Evolutionary conservation across 2,113 vertebrate genomes (phyloP), one percentile per base, ranked within the genome.

Genomic region (Porphyrio hochstetteri): DNA sequence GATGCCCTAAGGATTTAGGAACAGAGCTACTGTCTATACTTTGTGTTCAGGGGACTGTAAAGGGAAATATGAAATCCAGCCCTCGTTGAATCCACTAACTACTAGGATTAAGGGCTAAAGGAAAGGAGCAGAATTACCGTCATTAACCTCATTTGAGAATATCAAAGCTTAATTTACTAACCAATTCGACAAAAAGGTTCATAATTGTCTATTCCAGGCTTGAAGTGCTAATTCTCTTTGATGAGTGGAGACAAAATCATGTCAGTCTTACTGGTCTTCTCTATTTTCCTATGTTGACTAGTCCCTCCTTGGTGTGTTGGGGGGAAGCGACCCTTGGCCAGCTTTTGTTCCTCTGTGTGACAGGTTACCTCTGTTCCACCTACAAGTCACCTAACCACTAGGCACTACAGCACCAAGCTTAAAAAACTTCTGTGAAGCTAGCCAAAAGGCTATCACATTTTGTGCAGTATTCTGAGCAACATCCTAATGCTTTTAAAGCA

Each of bases 341-440:
- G n/a, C 36, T 61, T 19, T 44, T 14, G 14, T 5, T 5, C 16
- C 21, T 40, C 31, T 0, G 0, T 36, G 35, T 0, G 2, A 42
- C 25, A 21, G 21, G 13, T 1, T 0, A 27, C 27, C 24, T 65
- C 35, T 63, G 36, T 11, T 7, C 13, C 33, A 42, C 36, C 19
- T 27, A 55, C 17, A 18, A 29, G 38, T 16, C 16, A 25, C 21
- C 29, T 42, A 11, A 27, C 29, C 57, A 35, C 29, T 16, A 14
- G 16, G 31, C 44, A 20, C 42, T 59, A 27, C 33, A 64, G 35
- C n/a, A 50, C 35, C 23, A 48, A 42, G 38, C 33, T 79, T 64
- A 68, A 74, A 44, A 53, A 68, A 53, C 19, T 61, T 77, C 5
- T 0, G 0, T 29, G 29, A 18, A 80, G 59, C 29, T 35, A 69